Evolutionary conservation across 2,888 invertebrate species (phyloP), one percentile per base, ranked within the genome.

Genomic region (Cheilosia vulpina): DNA sequence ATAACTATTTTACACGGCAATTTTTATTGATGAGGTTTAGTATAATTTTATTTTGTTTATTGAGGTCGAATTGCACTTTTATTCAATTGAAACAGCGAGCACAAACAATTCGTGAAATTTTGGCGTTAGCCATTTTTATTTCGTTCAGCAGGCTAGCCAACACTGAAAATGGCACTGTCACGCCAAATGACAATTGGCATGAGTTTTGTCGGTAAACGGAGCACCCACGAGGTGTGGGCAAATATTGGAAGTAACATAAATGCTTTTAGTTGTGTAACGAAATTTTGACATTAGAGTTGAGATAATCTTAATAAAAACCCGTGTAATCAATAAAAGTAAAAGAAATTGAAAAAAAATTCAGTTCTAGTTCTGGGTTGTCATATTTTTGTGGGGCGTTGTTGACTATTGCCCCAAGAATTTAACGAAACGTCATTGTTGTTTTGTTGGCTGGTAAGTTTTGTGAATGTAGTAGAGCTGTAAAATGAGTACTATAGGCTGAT

Each of bases 61-160:
- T 47, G 77, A 65, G 50, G 19, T 72, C 21, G 19, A 78, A 71
- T 58, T 55, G 34, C 41, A 73, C 41, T 78, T 78, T 87, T 77
- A 65, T 84, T 82, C 52, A 71, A 78, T 88, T 87, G 63, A 87
- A 87, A 73, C 75, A 71, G 83, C 65, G 87, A 88, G 88, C 81
- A 88, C 88, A 88, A 89, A 89, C 88, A 89, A 88, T 83, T 87
- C 66, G 87, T 88, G 88, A 88, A 87, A 88, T 89, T 88, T 89
- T 89, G 88, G 89, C 89, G 89, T 89, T 89, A 89, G 89, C 90
- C 90, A 90, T 90, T 88, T 89, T 89, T 83, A 71, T 83, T 87
- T 87, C 78, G 80, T 82, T 78, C 79, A 87, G 71, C 87, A 87
- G 88, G 87, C 58, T 77, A 60, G 87, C 87, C 89, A 89, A 89